Percentiles rank a stretch among this genome's conserved stretches.
phyloP scores from a whole-genome alignment of 2,888 invertebrate genomes.

The Orthonychiurus folsomi region DNA sequence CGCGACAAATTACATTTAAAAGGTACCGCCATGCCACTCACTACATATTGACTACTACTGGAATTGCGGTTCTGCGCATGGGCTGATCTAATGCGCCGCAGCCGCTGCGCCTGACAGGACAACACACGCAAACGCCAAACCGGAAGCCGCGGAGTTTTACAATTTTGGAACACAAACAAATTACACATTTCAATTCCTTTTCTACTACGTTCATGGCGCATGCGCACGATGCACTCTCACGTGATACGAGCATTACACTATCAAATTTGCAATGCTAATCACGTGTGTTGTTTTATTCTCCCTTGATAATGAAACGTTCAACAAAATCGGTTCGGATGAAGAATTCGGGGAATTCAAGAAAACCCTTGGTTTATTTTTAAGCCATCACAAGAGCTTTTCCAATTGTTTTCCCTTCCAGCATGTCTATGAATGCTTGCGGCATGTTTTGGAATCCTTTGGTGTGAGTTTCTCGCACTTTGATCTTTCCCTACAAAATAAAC shows the following conservation, averaged over 20 bases:
- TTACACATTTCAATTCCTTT: no score
- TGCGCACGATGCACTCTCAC: neutral
- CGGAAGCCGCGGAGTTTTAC: neutral
- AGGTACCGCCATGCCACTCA: no score
- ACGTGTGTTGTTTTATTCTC: neutral
- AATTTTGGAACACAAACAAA: neutral
- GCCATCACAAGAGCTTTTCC: constrained; percentile 62
- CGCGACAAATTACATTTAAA: no score
- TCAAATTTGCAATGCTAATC: neutral
- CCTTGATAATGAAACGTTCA: no score
- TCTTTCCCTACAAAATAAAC: constrained; percentile 51
- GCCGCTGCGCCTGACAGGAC: no score
- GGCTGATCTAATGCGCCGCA: no score
- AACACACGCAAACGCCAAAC: no score
- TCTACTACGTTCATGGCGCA: no score
- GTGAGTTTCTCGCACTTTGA: constrained; percentile 59
- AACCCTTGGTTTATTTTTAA: neutral
- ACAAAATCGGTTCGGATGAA: no score
- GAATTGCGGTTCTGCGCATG: neutral
- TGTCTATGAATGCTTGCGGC: constrained; percentile 58
- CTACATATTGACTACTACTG: neutral
- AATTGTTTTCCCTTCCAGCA: constrained; percentile 57
- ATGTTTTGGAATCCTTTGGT: constrained; percentile 66
- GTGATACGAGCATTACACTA: neutral
- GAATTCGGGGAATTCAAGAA: no score